phyloP scores from a whole-genome alignment of 2,113 vertebrate species.

The Bagarius yarrelli region DNA sequence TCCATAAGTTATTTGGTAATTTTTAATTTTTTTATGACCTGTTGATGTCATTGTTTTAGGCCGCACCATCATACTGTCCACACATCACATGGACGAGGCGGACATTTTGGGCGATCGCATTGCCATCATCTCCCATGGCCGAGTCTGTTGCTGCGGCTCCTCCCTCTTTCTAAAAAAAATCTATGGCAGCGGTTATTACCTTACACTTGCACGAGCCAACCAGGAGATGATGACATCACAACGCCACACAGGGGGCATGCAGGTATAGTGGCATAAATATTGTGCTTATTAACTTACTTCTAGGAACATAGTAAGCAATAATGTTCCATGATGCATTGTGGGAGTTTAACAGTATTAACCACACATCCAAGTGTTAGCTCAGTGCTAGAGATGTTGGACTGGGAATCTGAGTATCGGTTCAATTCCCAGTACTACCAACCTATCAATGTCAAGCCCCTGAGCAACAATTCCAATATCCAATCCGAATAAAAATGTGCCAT shows the following conservation, averaged over 20 bases:
- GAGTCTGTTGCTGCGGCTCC: constrained; percentile 90
- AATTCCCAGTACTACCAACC: no score
- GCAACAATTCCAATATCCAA: no score
- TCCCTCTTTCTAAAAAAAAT: constrained; percentile 93
- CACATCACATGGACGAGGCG: constrained; percentile 97
- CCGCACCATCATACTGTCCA: constrained; percentile 93
- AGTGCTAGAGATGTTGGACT: no score
- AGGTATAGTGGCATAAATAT: constrained; percentile 46
- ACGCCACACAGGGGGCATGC: constrained; percentile 64
- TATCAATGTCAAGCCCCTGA: no score
- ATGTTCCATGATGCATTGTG: no score
- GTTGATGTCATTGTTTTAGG: constrained; percentile 63
- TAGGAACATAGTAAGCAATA: no score
- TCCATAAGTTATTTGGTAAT: no score
- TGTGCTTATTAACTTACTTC: no score
- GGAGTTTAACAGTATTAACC: no score
- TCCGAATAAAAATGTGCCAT: no score
- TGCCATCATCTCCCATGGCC: constrained; percentile 93
- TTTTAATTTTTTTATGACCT: background rate
- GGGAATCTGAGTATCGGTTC: no score
- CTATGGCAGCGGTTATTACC: constrained; percentile 93
- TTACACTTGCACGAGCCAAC: constrained; percentile 81
- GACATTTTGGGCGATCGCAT: constrained; percentile 93
- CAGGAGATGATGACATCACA: constrained; percentile 71
- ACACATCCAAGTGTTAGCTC: no score